These are phyloP conservation scores for Plutella xylostella DNA, from an alignment of 2,888 invertebrate species.

Conservation along the genomic window DNA sequence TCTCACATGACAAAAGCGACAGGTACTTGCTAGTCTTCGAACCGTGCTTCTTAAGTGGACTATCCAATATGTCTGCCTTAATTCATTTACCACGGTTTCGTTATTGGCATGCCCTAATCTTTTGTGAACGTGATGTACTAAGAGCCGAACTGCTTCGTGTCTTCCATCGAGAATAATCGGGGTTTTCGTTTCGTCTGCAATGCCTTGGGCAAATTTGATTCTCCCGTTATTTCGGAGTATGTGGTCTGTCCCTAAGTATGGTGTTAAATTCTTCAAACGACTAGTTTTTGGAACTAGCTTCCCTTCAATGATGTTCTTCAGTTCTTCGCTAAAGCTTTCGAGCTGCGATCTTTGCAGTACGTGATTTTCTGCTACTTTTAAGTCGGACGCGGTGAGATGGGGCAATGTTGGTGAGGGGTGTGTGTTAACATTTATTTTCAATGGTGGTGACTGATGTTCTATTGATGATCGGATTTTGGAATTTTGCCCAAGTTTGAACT, in stretches of 20 bases:
- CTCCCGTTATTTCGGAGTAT: background rate
- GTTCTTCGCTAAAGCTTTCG: background rate
- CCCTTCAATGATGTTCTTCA: background rate
- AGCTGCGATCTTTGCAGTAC: background rate
- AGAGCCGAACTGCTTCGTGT: background rate
- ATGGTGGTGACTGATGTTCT: background rate
- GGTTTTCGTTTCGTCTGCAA: background rate
- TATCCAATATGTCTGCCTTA: background rate
- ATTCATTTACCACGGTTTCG: background rate
- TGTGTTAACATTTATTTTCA: background rate
- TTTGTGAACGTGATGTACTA: background rate
- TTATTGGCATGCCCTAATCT: background rate
- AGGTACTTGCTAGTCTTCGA: slow-evolving; percentile 14
- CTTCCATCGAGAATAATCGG: background rate
- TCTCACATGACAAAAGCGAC: slow-evolving; percentile 17
- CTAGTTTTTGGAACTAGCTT: background rate
- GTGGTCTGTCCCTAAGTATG: background rate
- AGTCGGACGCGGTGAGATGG: background rate
- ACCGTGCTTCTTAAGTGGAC: slow-evolving; percentile 11
- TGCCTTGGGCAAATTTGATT: background rate
- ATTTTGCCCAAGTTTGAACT: background rate
- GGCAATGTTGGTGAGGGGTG: background rate
- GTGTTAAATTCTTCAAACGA: background rate
- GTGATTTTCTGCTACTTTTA: background rate
- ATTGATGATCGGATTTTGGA: background rate